Evolutionary conservation across 53 echinoderm and acorn worm genomes (phyloP).

Genomic region (Arbacia lixula): DNA sequence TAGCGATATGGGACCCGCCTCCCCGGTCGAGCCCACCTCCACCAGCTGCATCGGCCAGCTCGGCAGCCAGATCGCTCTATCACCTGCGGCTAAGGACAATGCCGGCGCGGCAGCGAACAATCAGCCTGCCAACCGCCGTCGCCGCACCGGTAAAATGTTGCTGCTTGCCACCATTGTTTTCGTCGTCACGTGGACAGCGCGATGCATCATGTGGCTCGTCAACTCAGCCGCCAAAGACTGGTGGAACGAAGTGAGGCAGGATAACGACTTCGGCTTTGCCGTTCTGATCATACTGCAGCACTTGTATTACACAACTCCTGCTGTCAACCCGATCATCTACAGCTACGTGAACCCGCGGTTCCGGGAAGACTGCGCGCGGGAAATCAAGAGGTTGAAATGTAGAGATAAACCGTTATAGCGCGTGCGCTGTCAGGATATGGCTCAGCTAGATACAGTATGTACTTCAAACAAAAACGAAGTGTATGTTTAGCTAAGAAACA

Average conservation of each 20-base stretch:
- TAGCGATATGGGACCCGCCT: slow-evolving; percentile 1
- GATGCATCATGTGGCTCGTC: slow-evolving; percentile 82
- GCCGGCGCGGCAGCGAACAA: not conserved
- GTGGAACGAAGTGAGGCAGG: slow-evolving; percentile 48
- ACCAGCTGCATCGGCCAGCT: slow-evolving; percentile 18
- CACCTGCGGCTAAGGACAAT: not conserved
- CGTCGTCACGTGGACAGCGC: slow-evolving; percentile 82
- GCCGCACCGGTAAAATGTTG: slow-evolving; percentile 81
- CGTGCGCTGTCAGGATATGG: no score
- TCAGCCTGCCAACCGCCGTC: slow-evolving; percentile 40
- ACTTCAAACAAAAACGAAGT: no score
- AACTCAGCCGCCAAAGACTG: slow-evolving; percentile 15
- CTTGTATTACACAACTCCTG: slow-evolving; percentile 82
- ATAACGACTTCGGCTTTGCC: slow-evolving; percentile 58
- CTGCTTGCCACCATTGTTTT: slow-evolving; percentile 77
- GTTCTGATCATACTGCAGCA: slow-evolving; percentile 70
- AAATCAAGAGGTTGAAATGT: slow-evolving; percentile 44
- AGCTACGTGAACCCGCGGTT: slow-evolving; percentile 80
- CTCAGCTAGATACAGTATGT: no score
- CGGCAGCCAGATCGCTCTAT: slow-evolving; percentile 22
- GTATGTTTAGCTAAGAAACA: no score
- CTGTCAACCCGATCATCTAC: slow-evolving; percentile 76
- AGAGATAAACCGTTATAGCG: no score
- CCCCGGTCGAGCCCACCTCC: not conserved
- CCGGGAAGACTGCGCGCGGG: slow-evolving; percentile 62